Evolutionary conservation across 2,113 vertebrate genomes (phyloP).

Genomic region (Silurus glanis): DNA sequence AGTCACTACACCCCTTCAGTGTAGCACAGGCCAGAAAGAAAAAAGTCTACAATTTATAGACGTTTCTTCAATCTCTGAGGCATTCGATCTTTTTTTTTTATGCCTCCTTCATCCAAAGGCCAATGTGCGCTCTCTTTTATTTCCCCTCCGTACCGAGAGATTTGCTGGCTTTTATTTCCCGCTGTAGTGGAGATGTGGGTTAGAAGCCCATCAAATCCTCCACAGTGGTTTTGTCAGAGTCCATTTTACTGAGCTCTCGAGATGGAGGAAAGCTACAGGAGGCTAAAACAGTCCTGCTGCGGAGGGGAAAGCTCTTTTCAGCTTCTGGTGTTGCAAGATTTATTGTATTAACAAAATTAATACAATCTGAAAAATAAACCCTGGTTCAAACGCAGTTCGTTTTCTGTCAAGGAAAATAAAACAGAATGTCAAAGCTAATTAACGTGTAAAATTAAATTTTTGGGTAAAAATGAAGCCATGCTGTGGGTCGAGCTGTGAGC

Average conservation of each 20-base stretch:
- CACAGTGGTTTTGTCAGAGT: not conserved
- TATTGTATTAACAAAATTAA: not conserved
- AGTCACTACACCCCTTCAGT: not conserved
- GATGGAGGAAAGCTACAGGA: not conserved
- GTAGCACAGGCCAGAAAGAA: not conserved
- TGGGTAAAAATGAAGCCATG: not conserved
- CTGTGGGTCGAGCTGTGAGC: not conserved
- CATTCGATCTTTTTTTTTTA: not conserved
- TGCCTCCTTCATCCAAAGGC: not conserved
- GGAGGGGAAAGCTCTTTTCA: not conserved
- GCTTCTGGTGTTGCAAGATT: no score
- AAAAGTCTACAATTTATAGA: not conserved
- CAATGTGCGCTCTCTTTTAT: not conserved
- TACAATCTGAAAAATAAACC: not conserved
- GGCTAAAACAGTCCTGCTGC: not conserved
- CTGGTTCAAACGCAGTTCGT: not conserved
- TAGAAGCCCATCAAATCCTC: conserved; percentile 30
- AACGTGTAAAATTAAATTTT: not conserved
- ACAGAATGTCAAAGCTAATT: not conserved
- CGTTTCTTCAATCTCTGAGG: not conserved
- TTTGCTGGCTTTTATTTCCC: not conserved
- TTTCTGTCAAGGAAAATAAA: not conserved
- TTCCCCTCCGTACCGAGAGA: not conserved
- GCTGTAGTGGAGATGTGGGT: conserved; percentile 3
- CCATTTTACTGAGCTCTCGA: not conserved